Evolutionary conservation across 2,113 vertebrate species (phyloP).

Genomic region (Recurvirostra avosetta): DNA sequence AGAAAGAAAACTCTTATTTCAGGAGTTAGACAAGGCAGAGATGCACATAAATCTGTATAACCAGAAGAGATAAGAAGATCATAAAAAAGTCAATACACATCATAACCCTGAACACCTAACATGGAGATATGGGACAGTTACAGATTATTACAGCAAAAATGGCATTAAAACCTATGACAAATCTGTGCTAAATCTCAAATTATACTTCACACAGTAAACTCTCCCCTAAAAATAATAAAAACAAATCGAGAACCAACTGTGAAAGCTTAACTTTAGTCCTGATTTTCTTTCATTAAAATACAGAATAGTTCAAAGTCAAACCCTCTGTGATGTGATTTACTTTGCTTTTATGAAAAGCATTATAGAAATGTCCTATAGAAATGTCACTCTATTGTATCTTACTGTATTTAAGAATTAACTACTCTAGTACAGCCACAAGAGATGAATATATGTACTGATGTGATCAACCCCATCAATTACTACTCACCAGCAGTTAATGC

Average conservation of each 20-base stretch:
- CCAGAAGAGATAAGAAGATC: slow-evolving; percentile 59
- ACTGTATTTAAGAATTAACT: slow-evolving; percentile 70
- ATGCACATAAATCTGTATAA: slow-evolving; percentile 61
- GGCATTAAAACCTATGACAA: slow-evolving; percentile 46
- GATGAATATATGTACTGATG: slow-evolving; percentile 51
- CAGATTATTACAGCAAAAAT: slow-evolving; percentile 46
- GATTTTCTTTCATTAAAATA: slow-evolving; percentile 54
- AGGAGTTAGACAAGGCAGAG: slow-evolving; percentile 27
- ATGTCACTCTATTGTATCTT: slow-evolving; percentile 63
- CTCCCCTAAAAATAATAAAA: slow-evolving; percentile 26
- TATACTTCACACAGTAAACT: slow-evolving; percentile 16
- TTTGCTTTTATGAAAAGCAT: slow-evolving; percentile 67
- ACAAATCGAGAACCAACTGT: slow-evolving; percentile 10
- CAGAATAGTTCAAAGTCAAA: slow-evolving; percentile 66
- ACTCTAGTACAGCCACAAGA: slow-evolving; percentile 28
- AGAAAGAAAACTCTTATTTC: slow-evolving; percentile 49
- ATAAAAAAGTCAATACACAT: slow-evolving; percentile 67
- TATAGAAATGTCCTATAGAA: slow-evolving; percentile 69
- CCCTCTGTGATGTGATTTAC: slow-evolving; percentile 57
- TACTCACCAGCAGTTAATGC: slow-evolving; percentile 50
- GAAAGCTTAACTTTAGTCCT: slow-evolving; percentile 51
- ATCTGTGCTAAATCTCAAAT: slow-evolving; percentile 63
- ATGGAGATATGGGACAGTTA: slow-evolving; percentile 44
- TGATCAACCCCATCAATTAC: slow-evolving; percentile 62
- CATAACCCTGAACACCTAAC: slow-evolving; percentile 43